Evolutionary conservation across 2,888 invertebrate species (phyloP).

Genomic region (Ennomos quercinarius): DNA sequence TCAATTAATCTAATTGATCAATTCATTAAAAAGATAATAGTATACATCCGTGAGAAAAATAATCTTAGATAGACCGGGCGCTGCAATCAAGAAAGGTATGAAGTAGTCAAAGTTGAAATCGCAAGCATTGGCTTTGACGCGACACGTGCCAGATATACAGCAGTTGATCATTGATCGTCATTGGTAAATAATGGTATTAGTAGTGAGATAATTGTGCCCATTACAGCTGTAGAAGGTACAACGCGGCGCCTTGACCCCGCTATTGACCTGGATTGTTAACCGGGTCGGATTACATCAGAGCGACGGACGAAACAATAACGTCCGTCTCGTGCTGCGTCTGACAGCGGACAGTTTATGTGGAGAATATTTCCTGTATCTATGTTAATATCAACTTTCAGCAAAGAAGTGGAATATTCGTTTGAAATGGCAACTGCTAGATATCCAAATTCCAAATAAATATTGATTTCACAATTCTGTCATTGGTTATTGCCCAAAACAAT

Average conservation of each 20-base stretch:
- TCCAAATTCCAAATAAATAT: no score
- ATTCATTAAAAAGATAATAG: no score
- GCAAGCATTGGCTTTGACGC: neutral
- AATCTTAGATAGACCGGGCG: neutral
- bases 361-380: neutral
- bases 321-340: conserved; percentile 19
- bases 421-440: no score
- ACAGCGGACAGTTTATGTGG: conserved; percentile 5
- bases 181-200: conserved; percentile 10
- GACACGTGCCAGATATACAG: no score
- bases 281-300: conserved; percentile 57
- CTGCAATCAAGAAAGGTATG: neutral
- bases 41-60: neutral
- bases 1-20: no score
- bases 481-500: no score
- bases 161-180: no score
- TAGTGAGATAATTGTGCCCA: conserved; percentile 37
- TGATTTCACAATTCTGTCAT: no score
- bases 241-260: conserved; percentile 61
- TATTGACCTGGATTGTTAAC: conserved; percentile 59
- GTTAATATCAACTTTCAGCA: no score
- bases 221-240: conserved; percentile 41
- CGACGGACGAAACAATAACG: conserved; percentile 46
- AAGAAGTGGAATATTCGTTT: no score
- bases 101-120: conserved; percentile 1